Evolutionary conservation across 2,113 vertebrate species (phyloP).

Genomic region (Tenrec ecaudatus): DNA sequence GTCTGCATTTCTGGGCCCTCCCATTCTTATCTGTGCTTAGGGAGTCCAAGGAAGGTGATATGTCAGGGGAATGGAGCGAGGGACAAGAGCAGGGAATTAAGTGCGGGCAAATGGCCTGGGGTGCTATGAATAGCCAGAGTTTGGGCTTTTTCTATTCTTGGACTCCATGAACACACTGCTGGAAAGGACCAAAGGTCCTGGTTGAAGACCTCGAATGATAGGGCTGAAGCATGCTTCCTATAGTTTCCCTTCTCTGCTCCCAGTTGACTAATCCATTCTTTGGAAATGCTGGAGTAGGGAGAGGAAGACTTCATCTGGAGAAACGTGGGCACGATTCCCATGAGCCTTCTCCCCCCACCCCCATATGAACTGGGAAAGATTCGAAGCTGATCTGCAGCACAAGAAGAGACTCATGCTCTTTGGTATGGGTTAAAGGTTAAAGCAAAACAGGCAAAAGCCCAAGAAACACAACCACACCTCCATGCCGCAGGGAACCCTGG

Average conservation of each 20-base stretch:
- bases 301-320: background rate
- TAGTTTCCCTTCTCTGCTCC: accelerated
- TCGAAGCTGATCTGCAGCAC: too few species aligned
- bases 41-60: background rate
- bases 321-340: accelerated
- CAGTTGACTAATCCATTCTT: background rate
- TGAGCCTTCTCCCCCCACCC: too few species aligned
- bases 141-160: background rate
- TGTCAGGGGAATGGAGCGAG: background rate
- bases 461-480: background rate
- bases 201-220: background rate
- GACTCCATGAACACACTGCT: background rate
- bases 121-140: background rate
- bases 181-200: too few species aligned
- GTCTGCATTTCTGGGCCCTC: background rate
- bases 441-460: background rate
- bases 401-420: background rate
- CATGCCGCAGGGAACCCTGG: background rate
- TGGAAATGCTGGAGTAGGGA: background rate
- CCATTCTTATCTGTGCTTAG: too few species aligned
- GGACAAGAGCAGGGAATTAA: accelerated
- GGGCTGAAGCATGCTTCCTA: background rate
- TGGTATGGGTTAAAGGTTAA: background rate
- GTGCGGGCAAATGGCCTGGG: background rate
- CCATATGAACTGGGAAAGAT: background rate